Base-by-base conservation (phyloP, 2,888 invertebrate species). In the Muschampia plurimacula region DNA sequence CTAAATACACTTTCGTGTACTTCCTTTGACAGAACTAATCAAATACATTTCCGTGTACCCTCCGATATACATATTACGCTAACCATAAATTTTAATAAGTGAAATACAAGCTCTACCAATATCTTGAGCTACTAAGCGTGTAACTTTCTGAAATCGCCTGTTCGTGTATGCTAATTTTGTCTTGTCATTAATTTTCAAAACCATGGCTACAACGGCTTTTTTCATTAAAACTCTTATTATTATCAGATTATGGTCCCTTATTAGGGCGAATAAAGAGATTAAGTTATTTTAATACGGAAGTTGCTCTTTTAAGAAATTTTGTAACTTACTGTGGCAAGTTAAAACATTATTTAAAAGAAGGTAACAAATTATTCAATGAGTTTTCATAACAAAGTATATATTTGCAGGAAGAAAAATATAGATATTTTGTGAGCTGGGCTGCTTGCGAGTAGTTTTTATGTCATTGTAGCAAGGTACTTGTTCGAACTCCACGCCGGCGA, bases 191-290 rank as follows among this genome's bases (percentile, higher is more conserved):
- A 41, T 67, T 57, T 67, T 13, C 55, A 57, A 57, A 57, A 57
- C 28, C 41, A 1, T 9, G 2, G 55, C 22, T 55, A 46, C 57
- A 39, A 67, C 41, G 67, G 57, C 57, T 55, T 67, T 67, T 57
- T 57, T 44, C 57, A 41, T 57, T 67, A 67, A 67, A 67, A 67
- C 57, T 49, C 32, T 67, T 57, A 57, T 67, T 67, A 67, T 57
- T 15, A 22, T 36, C 41, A 39, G 67, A 67, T 55, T 57, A 57
- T n/a, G 28, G 22, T 10, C 57, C 57, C 57, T 57, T 28, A 66
- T 66, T 36, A 55, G 7, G 41, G 15, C 12, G 57, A 57, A 57
- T 57, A 12, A 57, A 57, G 28, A 57, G 55, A 63, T 63, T 63
- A 39, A 52, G 36, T 10, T 39, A 9, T 39, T 65, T 28, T 2